These are phyloP conservation scores for Amblyopsis rosae DNA, from an alignment of 2,113 vertebrate genomes.

Conservation along the genomic window DNA sequence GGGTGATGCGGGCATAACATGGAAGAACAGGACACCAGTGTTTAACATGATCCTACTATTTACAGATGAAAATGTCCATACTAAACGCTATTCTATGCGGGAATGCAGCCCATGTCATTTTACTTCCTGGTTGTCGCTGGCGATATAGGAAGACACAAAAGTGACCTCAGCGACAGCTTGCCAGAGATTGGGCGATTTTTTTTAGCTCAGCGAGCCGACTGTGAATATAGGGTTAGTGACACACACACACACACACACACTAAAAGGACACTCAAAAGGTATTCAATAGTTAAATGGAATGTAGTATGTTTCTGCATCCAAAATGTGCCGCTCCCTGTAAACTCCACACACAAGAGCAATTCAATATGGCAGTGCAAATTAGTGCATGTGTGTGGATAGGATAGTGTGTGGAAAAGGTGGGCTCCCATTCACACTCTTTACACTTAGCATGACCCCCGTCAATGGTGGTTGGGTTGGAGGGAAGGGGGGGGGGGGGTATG, in stretches of 20 bases:
- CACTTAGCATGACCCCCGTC: conserved; percentile 28
- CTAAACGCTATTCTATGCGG: no score
- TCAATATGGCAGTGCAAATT: conserved; percentile 30
- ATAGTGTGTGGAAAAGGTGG: background rate
- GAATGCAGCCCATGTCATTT: no score
- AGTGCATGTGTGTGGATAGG: background rate
- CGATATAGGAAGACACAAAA: no score
- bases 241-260: conserved; percentile 6
- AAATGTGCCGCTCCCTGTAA: conserved; percentile 19
- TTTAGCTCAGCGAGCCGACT: no score
- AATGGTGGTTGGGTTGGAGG: no score
- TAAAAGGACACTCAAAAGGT: background rate
- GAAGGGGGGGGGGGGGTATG: background rate
- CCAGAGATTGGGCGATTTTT: no score
- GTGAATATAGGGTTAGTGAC: background rate
- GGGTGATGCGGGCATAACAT: no score
- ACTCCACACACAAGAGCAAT: conserved; percentile 8
- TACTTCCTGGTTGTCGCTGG: no score
- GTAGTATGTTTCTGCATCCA: conserved; percentile 22
- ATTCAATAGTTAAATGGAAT: conserved; percentile 2
- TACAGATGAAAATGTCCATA: no score
- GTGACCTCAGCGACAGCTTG: no score
- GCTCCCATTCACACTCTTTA: conserved; percentile 23
- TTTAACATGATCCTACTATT: no score
- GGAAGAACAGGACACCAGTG: no score